phyloP scores from a whole-genome alignment of 2,888 invertebrate genomes.

The Metopia argyrocephala region DNA sequence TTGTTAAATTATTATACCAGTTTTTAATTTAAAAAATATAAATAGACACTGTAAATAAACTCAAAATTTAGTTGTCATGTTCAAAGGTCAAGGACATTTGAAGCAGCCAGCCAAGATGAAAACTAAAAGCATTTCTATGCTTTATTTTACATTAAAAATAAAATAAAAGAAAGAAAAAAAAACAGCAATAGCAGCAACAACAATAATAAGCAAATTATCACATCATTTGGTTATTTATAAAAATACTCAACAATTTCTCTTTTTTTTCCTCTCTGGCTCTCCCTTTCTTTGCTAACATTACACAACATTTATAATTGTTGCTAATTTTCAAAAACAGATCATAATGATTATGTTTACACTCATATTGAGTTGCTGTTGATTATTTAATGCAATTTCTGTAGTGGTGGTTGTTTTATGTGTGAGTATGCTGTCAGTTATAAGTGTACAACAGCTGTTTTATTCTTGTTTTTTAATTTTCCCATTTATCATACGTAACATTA shows the following conservation, averaged over 20 bases:
- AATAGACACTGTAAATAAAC: no score
- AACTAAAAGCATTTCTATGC: neutral
- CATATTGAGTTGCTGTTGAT: no score
- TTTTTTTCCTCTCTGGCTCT: neutral
- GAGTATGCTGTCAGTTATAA: neutral
- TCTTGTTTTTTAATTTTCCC: slow-evolving; percentile 23
- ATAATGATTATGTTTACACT: no score
- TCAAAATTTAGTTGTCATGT: neutral
- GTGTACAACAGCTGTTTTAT: slow-evolving; percentile 54
- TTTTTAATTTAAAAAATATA: no score
- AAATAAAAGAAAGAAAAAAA: slow-evolving; percentile 13
- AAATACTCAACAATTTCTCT: slow-evolving; percentile 25
- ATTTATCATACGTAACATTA: neutral
- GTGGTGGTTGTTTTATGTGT: slow-evolving; percentile 1
- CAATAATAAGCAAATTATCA: slow-evolving; percentile 54
- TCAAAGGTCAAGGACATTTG: slow-evolving; percentile 58
- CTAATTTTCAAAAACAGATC: no score
- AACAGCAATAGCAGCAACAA: slow-evolving; percentile 34
- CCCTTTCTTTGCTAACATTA: neutral
- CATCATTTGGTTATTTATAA: slow-evolving; percentile 60
- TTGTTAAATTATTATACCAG: no score
- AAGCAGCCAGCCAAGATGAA: neutral
- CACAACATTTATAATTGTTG: no score
- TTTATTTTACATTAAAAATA: neutral
- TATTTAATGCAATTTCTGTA: neutral